A percentile compares a stretch with the other conserved stretches of the same genome.
phyloP scores from a whole-genome alignment of 2,113 vertebrate species.

The Formicarius rufipectus region DNA sequence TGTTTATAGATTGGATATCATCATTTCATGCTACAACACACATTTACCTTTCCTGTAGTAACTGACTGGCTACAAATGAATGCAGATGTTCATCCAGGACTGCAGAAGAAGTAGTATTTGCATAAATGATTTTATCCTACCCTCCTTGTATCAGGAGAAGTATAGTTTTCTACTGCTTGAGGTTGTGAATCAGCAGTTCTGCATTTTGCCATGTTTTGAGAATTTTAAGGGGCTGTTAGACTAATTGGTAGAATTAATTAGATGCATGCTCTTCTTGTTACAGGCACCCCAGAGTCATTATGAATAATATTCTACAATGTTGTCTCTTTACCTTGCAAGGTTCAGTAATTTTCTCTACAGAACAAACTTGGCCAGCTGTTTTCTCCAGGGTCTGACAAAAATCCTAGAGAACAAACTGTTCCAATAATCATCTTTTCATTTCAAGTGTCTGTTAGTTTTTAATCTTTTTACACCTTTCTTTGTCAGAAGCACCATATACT shows the following conservation, averaged over 20 bases:
- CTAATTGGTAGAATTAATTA: slow-evolving; percentile 29
- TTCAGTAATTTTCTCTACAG: background rate
- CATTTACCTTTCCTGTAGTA: background rate
- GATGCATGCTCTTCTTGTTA: background rate
- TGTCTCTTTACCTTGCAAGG: background rate
- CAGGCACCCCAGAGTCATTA: background rate
- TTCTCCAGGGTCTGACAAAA: slow-evolving; percentile 34
- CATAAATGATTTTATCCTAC: background rate
- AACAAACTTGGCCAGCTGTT: background rate
- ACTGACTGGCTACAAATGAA: background rate
- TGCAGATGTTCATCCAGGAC: background rate
- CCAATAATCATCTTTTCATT: slow-evolving; percentile 8
- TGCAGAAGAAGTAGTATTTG: background rate
- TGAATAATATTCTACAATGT: background rate
- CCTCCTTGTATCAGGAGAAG: background rate
- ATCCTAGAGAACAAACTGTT: slow-evolving; percentile 20
- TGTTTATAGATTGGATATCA: background rate
- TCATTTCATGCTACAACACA: background rate
- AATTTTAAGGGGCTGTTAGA: slow-evolving; percentile 10
- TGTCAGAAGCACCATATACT: background rate
- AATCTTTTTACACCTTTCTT: background rate
- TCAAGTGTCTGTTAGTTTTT: background rate
- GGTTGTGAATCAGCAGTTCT: background rate
- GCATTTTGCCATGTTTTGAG: background rate
- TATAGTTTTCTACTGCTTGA: background rate